Evolutionary conservation across 2,113 vertebrate genomes (phyloP).

Genomic region (Delphinapterus leucas): DNA sequence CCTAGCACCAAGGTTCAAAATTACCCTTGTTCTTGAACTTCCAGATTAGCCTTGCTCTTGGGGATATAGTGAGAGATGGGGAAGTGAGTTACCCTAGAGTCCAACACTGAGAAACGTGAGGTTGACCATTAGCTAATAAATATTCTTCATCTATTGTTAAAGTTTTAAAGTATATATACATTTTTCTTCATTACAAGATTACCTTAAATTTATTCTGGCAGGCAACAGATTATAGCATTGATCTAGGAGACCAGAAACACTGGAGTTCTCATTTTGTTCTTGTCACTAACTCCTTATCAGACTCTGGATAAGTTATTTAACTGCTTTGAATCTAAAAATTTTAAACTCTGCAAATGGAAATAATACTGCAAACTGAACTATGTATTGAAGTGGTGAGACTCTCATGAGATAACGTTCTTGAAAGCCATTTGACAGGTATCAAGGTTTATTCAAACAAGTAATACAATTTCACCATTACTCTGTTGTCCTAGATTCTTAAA

Average conservation of each 20-base stretch:
- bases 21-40: neutral
- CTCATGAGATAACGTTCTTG: neutral
- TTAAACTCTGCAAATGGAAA: neutral
- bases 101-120: neutral
- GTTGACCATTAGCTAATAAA: neutral
- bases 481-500: neutral
- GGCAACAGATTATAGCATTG: neutral
- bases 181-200: neutral
- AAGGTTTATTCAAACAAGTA: neutral
- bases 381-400: neutral
- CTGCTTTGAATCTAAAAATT: neutral
- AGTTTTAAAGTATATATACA: neutral
- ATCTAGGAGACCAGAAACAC: neutral
- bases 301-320: neutral
- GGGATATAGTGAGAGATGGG: neutral
- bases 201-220: neutral
- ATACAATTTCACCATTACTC: neutral
- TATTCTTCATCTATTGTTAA: neutral
- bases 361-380: neutral
- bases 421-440: neutral
- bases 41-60: neutral
- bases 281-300: neutral
- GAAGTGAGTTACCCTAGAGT: neutral
- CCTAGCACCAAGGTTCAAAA: neutral
- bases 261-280: neutral